Conservation (phyloP, 2,113 vertebrate species). For the Malurus elegans region DNA sequence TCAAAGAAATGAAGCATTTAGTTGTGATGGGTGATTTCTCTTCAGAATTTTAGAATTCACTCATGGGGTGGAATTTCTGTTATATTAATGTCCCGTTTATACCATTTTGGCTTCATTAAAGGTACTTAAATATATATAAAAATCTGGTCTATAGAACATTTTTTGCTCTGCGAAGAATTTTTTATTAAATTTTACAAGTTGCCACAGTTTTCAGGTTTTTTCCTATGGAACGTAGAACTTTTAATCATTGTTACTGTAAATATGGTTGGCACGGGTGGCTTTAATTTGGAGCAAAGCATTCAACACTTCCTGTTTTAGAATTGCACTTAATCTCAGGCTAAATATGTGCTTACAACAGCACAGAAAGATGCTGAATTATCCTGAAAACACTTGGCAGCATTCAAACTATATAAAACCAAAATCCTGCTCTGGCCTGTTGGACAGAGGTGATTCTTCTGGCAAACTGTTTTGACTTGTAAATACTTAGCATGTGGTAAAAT, state of each 20-base stretch:
- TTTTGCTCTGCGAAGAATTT: not conserved
- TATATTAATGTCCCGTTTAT: not conserved
- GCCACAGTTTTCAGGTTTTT: not conserved
- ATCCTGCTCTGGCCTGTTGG: not conserved
- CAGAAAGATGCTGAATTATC: not conserved
- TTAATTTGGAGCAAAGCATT: not conserved
- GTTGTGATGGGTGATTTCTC: not conserved
- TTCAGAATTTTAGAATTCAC: not conserved
- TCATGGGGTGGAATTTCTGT: not conserved
- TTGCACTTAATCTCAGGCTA: not conserved
- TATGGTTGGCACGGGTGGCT: not conserved
- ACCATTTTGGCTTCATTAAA: not conserved
- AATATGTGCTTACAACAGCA: not conserved
- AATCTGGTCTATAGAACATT: not conserved
- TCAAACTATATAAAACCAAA: not conserved
- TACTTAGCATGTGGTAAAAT: not conserved
- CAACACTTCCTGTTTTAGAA: not conserved
- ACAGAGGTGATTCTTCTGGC: not conserved
- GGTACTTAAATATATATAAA: not conserved
- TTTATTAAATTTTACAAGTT: not conserved
- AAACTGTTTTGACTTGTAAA: not conserved
- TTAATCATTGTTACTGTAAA: not conserved
- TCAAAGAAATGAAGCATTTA: not conserved
- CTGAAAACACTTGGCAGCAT: not conserved
- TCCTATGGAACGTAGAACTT: not conserved